Evolutionary conservation across 1,140 invertebrate genomes (phyloP).

Genomic region (Bombus pascuorum): DNA sequence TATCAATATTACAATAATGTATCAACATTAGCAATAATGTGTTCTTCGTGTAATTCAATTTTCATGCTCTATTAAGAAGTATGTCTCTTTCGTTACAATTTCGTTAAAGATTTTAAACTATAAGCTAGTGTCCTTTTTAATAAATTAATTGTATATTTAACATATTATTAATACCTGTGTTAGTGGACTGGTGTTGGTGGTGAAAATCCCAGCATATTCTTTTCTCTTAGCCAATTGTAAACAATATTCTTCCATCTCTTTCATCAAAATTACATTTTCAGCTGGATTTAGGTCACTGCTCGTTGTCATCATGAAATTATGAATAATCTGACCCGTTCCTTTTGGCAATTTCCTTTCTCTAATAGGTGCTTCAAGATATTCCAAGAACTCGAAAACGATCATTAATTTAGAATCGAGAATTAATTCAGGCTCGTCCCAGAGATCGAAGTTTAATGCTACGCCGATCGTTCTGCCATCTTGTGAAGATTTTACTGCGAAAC

Average conservation of each 20-base stretch:
- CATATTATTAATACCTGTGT: conserved; percentile 86
- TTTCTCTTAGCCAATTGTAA: conserved; percentile 85
- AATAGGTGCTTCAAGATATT: conserved; percentile 88
- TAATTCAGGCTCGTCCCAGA: conserved; percentile 89
- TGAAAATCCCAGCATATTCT: conserved; percentile 89
- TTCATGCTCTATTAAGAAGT: neutral
- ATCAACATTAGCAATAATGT: conserved; percentile 1
- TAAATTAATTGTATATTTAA: neutral
- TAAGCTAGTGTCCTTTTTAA: neutral
- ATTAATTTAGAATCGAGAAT: conserved; percentile 86
- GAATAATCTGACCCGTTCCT: conserved; percentile 88
- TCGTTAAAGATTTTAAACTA: neutral
- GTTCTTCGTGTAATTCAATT: conserved; percentile 4
- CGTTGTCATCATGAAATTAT: conserved; percentile 94
- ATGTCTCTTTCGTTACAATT: neutral
- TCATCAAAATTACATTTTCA: conserved; percentile 90
- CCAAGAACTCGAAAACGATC: conserved; percentile 91
- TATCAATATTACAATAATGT: neutral
- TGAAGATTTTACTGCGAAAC: conserved; percentile 86
- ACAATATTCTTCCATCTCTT: conserved; percentile 89
- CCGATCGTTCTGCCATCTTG: conserved; percentile 82
- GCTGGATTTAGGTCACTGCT: conserved; percentile 84
- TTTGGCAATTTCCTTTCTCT: conserved; percentile 85
- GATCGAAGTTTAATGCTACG: conserved; percentile 90
- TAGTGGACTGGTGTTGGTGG: conserved; percentile 92